Evolutionary conservation across 2,888 invertebrate species (phyloP).

Genomic region (Galerucella calmariensis): DNA sequence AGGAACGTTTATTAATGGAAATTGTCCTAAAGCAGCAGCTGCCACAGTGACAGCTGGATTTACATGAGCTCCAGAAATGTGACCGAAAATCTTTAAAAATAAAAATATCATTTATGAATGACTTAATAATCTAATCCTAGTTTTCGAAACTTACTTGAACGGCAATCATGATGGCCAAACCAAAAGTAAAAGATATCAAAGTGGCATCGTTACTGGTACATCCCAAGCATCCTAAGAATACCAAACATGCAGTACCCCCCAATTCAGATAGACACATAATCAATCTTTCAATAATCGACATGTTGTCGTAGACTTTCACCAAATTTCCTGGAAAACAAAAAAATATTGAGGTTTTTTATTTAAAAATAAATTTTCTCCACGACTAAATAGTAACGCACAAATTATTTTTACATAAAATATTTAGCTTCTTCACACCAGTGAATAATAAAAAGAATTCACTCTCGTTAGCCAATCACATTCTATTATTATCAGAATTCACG

Average conservation of each 20-base stretch:
- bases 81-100: slow-evolving; percentile 74
- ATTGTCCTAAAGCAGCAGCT: slow-evolving; percentile 70
- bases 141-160: slow-evolving; percentile 69
- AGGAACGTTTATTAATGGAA: slow-evolving; percentile 66
- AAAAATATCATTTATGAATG: slow-evolving; percentile 10
- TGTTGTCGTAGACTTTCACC: slow-evolving; percentile 52
- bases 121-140: neutral
- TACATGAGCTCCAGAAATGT: slow-evolving; percentile 81
- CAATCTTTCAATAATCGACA: slow-evolving; percentile 57
- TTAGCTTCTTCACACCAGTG: too few species aligned
- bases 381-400: too few species aligned
- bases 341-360: neutral
- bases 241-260: slow-evolving; percentile 73
- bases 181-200: slow-evolving; percentile 72
- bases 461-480: too few species aligned
- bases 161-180: slow-evolving; percentile 75
- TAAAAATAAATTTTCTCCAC: too few species aligned
- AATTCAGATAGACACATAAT: slow-evolving; percentile 68
- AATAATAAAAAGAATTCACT: too few species aligned
- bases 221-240: slow-evolving; percentile 81
- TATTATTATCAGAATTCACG: too few species aligned
- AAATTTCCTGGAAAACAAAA: slow-evolving; percentile 60
- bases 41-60: slow-evolving; percentile 82
- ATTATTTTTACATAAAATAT: too few species aligned
- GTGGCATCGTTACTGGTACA: slow-evolving; percentile 67